These are phyloP conservation scores for Smittia sp. DNA, from an alignment of 2,888 invertebrate genomes.

Conservation along the genomic window DNA sequence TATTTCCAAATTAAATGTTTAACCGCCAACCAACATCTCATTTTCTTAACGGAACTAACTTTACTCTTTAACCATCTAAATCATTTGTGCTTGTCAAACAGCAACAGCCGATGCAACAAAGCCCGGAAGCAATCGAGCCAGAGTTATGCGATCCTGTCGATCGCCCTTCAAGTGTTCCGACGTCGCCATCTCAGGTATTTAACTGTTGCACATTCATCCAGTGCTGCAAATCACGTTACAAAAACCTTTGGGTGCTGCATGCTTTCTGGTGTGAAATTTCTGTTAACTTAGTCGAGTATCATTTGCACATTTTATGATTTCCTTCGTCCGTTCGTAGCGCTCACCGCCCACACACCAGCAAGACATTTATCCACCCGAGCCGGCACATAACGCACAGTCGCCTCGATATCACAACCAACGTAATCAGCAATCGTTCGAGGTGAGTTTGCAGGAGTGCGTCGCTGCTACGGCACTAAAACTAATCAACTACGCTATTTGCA, in stretches of 20 bases:
- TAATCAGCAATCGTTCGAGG: conserved; percentile 52
- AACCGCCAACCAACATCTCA: background rate
- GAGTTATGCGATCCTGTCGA: conserved; percentile 48
- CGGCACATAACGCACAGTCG: conserved; percentile 48
- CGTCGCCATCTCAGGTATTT: conserved; percentile 52
- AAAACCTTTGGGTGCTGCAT: conserved; percentile 10
- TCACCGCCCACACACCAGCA: conserved; percentile 29
- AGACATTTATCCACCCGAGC: conserved; percentile 43
- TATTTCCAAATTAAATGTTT: background rate
- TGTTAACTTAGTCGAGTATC: background rate
- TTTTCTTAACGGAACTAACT: background rate
- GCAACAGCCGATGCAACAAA: conserved; percentile 47
- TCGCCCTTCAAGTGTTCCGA: conserved; percentile 47
- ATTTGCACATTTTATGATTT: conserved; percentile 1
- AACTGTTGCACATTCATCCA: background rate
- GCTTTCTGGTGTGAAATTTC: background rate
- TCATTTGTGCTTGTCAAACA: background rate
- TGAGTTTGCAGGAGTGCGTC: background rate
- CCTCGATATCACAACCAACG: conserved; percentile 52
- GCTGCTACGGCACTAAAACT: background rate
- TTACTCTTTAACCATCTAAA: background rate
- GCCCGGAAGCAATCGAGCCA: conserved; percentile 53
- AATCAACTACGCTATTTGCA: background rate
- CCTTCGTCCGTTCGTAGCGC: background rate
- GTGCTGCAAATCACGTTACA: background rate